Evolutionary conservation across 2,113 vertebrate species (phyloP), one percentile per base, ranked within the genome.

Genomic region (Saiga tatarica): DNA sequence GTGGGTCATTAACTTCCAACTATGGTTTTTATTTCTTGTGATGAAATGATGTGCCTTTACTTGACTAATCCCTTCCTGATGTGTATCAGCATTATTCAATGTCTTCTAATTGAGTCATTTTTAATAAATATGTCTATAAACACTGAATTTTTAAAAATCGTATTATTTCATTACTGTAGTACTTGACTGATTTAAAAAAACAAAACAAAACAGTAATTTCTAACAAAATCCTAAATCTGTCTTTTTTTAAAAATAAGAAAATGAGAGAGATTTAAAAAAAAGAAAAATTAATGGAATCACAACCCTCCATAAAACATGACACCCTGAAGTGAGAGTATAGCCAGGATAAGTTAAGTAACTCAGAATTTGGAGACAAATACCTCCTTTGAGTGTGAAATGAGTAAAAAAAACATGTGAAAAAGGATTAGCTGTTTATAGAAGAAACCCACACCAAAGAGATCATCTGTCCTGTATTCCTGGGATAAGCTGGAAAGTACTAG

Each of bases 181-280:
- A 98, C 79, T 97, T 89, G 95, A 96, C 97, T 98, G 95, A 97
- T 89, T 94, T 82, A 98, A 98, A 98, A 98, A 98, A 98, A 95
- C 98, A 98, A 98, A 98, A 98, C 94, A 98, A 98, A 96, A 97
- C 86, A 98, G 87, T 98, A 96, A 97, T 97, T 98, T 98, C 97
- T 98, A 78, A 33, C 92, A 94, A 96, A 97, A 79, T 94, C 93
- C 93, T 60, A 97, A 97, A 97, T 97, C 92, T 98, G 57, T 98
- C 98, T 98, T 98, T 99, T 97, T 97, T 90, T 95, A 97, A 97
- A 98, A 96, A 97, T 93, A 23, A 96, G 98, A 98, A 99, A 97
- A 93, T 87, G 90, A 97, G 86, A 98, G 96, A 98, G 59, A 60
- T 36, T 71, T 9, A 0, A 1, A 71, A 39, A 71, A 71, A 39